Evolutionary conservation across 2,888 invertebrate genomes (phyloP), one percentile per base, ranked within the genome.

Genomic region (Pharmacophagus antenor): DNA sequence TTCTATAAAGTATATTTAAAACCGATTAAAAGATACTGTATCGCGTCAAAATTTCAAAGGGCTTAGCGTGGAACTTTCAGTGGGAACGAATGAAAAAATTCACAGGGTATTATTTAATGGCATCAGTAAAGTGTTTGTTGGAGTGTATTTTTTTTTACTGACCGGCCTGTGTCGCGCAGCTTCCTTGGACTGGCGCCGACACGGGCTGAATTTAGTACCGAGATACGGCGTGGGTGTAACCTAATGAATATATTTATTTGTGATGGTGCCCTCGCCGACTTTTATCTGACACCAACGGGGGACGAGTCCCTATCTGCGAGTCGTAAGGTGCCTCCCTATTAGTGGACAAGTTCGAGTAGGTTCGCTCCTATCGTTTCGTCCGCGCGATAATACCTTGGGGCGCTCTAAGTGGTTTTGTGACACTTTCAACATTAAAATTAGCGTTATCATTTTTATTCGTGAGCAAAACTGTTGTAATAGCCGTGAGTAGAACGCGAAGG

Each of bases 201-300:
- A 77, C 76, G 70, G 69, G 76, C 77, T 84, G 87, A 87, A 89
- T 90, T 90, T 90, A 90, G 82, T 85, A 81, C 76, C 79, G 75
- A 79, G 88, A 89, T 88, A 87, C 66, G 73, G 83, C 82, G 89
- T 89, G 87, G 90, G 89, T 88, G 90, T 89, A 83, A 79, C 83
- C 85, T 89, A 90, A 89, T 90, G 89, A 90, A 89, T 88, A 88
- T 87, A 88, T 86, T 88, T 89, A 88, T 88, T 89, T 88, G 80
- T 80, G 80, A 73, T 70, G 74, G 71, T 73, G 70, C 71, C 73
- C 68, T 67, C 71, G 78, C 76, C 73, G 71, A 76, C 85, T 84
- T 86, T 87, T 84, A 84, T 85, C 87, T 82, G 75, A 72, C 73
- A 74, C 80, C 80, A 79, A 74, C 75, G 69, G 65, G 67, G 63